Conservation (phyloP, 1,140 invertebrate species). For the Bombus balteatus region DNA sequence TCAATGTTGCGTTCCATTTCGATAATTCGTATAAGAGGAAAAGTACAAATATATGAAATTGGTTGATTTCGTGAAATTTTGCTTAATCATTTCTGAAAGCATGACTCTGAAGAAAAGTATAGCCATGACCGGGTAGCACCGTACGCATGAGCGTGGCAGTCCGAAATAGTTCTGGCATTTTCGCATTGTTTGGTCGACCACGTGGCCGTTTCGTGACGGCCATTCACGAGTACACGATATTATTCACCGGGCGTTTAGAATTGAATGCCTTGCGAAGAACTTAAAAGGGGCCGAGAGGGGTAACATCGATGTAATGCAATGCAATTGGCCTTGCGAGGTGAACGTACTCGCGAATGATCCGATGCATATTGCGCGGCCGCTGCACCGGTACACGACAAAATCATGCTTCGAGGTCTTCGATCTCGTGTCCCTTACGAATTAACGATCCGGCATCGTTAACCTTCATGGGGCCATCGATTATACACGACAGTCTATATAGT, state of each 20-base stretch:
- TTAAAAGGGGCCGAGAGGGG: slow-evolving; percentile 41
- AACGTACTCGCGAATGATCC: slow-evolving; percentile 61
- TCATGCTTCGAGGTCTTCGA: slow-evolving; percentile 30
- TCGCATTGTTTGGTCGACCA: slow-evolving; percentile 47
- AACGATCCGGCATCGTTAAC: not conserved
- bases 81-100: too few species aligned
- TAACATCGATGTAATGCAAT: slow-evolving; percentile 54
- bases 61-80: too few species aligned
- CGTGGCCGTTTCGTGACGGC: slow-evolving; percentile 49
- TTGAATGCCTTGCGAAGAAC: slow-evolving; percentile 57
- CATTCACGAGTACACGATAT: slow-evolving; percentile 58
- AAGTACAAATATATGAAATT: too few species aligned
- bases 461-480: not conserved
- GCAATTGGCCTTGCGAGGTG: slow-evolving; percentile 70
- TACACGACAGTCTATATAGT: too few species aligned
- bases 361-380: slow-evolving; percentile 44
- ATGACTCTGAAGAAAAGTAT: not conserved
- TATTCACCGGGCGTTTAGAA: slow-evolving; percentile 59
- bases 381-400: slow-evolving; percentile 41
- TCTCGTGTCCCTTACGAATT: slow-evolving; percentile 15
- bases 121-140: too few species aligned
- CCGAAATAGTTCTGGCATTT: slow-evolving; percentile 15
- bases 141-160: not conserved
- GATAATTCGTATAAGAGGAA: too few species aligned
- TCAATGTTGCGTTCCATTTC: too few species aligned